Percentiles rank a stretch among this genome's conserved stretches.
These are phyloP conservation scores for Sminthurinus aureus DNA, from an alignment of 2,888 invertebrate genomes.

Conservation along the genomic window DNA sequence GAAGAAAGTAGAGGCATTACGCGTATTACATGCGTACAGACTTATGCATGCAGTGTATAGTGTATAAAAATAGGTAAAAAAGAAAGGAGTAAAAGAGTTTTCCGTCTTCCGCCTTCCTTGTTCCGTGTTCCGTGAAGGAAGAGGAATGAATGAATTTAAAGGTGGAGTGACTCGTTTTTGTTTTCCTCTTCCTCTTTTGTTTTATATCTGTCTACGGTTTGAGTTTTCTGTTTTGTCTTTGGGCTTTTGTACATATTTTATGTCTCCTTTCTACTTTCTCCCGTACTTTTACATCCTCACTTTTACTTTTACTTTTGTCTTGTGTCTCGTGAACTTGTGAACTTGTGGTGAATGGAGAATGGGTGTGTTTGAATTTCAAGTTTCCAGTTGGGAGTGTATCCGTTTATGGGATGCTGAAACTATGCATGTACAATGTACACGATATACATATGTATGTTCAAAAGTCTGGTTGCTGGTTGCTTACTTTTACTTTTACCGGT, in stretches of 20 bases:
- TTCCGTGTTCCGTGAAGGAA: neutral
- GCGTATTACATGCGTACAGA: too few species aligned
- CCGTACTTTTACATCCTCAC: too few species aligned
- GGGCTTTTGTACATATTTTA: too few species aligned
- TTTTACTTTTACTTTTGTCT: too few species aligned
- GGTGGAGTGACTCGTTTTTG: neutral
- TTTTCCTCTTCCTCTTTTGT: too few species aligned
- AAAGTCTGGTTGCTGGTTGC: too few species aligned
- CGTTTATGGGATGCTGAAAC: conserved; percentile 25
- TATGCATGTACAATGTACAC: neutral
- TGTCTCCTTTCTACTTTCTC: too few species aligned
- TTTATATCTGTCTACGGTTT: too few species aligned
- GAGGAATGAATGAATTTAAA: conserved; percentile 33
- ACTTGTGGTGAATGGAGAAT: neutral
- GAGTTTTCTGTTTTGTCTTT: too few species aligned
- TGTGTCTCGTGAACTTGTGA: neutral
- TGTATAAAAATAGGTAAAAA: neutral
- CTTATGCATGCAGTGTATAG: too few species aligned
- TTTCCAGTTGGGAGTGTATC: conserved; percentile 4
- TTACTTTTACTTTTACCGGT: neutral
- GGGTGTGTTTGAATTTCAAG: conserved; percentile 19
- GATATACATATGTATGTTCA: neutral
- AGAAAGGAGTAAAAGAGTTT: neutral
- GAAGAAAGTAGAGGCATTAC: too few species aligned
- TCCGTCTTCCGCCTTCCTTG: too few species aligned